Evolutionary conservation across 2,797 vertebrate species (phyloP).

Genomic region (Liasis olivaceus): DNA sequence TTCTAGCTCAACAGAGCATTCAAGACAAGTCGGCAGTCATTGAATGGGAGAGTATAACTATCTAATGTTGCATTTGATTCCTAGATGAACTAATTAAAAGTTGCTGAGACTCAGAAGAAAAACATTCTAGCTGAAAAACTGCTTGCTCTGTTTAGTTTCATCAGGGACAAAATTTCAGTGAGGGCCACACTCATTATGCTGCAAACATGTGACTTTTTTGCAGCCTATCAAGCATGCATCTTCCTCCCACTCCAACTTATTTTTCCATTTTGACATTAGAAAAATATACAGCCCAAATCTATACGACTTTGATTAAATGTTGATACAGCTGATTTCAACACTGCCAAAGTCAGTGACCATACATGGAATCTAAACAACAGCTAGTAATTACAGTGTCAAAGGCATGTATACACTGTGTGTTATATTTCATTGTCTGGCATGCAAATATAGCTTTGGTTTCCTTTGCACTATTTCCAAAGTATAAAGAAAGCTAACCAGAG

Average conservation of each 20-base stretch:
- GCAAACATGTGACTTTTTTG: slow-evolving; percentile 75
- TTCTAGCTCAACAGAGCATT: background rate
- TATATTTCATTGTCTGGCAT: slow-evolving; percentile 88
- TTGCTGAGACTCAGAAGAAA: slow-evolving; percentile 67
- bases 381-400: slow-evolving; percentile 85
- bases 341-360: slow-evolving; percentile 81
- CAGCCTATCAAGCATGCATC: slow-evolving; percentile 72
- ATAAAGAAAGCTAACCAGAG: slow-evolving; percentile 83
- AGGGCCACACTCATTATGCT: slow-evolving; percentile 61
- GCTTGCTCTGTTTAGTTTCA: slow-evolving; percentile 63
- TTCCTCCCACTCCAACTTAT: slow-evolving; percentile 73
- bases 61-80: slow-evolving; percentile 59
- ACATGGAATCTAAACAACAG: slow-evolving; percentile 86
- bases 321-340: slow-evolving; percentile 88
- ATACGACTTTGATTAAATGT: slow-evolving; percentile 88
- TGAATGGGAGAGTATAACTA: slow-evolving; percentile 28
- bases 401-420: slow-evolving; percentile 84
- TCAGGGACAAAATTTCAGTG: slow-evolving; percentile 61
- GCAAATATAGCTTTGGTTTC: slow-evolving; percentile 82
- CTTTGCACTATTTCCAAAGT: slow-evolving; percentile 84
- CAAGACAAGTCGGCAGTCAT: slow-evolving; percentile 19
- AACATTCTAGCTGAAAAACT: slow-evolving; percentile 64
- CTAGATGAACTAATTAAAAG: slow-evolving; percentile 70
- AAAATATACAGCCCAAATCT: slow-evolving; percentile 85
- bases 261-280: slow-evolving; percentile 84